These are phyloP conservation scores for Eupithecia dodoneata DNA, from an alignment of 2,888 invertebrate genomes.

Conservation along the genomic window DNA sequence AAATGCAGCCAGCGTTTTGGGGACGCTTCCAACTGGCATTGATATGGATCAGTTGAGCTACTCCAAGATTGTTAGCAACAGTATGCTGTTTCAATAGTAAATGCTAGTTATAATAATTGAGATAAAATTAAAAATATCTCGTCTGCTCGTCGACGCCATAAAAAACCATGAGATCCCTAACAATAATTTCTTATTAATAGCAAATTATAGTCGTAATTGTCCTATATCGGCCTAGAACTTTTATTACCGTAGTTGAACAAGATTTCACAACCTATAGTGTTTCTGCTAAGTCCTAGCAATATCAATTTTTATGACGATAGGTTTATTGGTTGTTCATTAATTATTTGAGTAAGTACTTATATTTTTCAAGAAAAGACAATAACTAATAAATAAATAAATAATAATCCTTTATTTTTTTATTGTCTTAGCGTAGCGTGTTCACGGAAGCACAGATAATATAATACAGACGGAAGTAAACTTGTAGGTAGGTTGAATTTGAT, in stretches of 20 bases:
- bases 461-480: neutral
- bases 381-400: neutral
- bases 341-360: neutral
- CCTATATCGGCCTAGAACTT: neutral
- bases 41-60: no score
- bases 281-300: neutral
- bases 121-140: no score
- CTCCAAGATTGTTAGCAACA: no score
- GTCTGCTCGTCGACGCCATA: no score
- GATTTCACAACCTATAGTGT: neutral
- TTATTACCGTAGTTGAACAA: neutral
- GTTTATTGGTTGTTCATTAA: neutral
- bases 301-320: neutral
- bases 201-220: neutral
- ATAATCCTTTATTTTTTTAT: neutral
- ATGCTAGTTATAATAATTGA: neutral
- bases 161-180: neutral
- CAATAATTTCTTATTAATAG: neutral
- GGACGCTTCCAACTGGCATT: no score
- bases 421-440: neutral
- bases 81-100: no score
- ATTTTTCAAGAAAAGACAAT: slow-evolving; percentile 1
- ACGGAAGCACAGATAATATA: no score
- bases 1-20: no score
- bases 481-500: neutral